Base-by-base conservation (phyloP, 2,888 invertebrate genomes). In the Mongoloraphidia duomilia region DNA sequence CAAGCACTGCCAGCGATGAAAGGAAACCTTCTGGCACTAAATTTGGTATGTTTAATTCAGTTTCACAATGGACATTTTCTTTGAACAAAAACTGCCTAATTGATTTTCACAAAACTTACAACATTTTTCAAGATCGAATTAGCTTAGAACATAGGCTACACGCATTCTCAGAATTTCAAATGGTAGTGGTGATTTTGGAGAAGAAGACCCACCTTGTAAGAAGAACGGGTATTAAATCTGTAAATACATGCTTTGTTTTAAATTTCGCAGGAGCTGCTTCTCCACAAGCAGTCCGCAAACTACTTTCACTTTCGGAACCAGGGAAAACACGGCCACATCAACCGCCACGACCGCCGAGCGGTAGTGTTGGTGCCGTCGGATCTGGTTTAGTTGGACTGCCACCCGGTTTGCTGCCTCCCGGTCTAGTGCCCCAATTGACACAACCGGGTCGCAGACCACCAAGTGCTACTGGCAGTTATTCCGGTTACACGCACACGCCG, bases 271-370 rank as follows among this genome's bases (percentile, higher is more conserved):
- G 94, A 55, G 85, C 95, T 39, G 94, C 94, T 39, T 95, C 95
- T 11, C 97, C 97, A 14, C 95, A 96, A 68, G 93, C 96, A 9
- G 93, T 97, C 13, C 80, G 94, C 60, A 98, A 98, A 67, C 79
- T 98, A 65, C 73, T 98, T 57, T 85, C 95, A 8, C 74, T 98
- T 34, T 87, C 91, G 10, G 90, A 91, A 63, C 84, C 85, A 11
- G 84, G 82, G 46, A 92, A 92, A 68, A 87, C 91, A 9, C 76
- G 90, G 47, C 91, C 88, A 8, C 88, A 90, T 62, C 89, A 91
- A 63, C 89, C 92, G 1, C 89, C 92, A 1, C 77, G 88, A 46
- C 79, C 80, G 59, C 67, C 68, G n/a, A 66, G 66, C 39, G 63
- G 67, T 37, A 65, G 59, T 41, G 53, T 59, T 9, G 73, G 74